Evolutionary conservation across 1,140 invertebrate species (phyloP).

Genomic region (Zelostemma sp.): DNA sequence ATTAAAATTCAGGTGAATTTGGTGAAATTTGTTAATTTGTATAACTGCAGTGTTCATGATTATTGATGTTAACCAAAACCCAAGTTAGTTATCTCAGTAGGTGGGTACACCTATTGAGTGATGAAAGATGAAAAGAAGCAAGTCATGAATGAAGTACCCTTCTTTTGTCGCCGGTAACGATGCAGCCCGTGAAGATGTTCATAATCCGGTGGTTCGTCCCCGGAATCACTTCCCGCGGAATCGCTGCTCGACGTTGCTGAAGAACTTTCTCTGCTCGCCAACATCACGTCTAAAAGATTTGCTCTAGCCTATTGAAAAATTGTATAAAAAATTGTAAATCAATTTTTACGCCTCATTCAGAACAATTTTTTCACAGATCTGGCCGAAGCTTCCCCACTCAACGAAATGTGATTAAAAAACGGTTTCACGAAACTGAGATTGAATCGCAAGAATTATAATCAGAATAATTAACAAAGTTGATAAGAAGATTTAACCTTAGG

Average conservation of each 20-base stretch:
- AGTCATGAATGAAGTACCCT: slow-evolving; percentile 71
- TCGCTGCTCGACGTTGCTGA: slow-evolving; percentile 76
- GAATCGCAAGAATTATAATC: too few relatives aligned
- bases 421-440: too few relatives aligned
- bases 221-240: slow-evolving; percentile 74
- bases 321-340: too few relatives aligned
- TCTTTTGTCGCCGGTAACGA: slow-evolving; percentile 80
- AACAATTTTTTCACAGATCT: too few relatives aligned
- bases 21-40: not conserved
- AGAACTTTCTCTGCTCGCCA: slow-evolving; percentile 78
- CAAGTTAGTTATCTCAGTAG: not conserved
- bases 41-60: not conserved
- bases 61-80: not conserved
- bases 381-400: too few relatives aligned
- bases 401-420: too few relatives aligned
- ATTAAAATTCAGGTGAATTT: not conserved
- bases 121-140: not conserved
- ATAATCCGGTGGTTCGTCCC: slow-evolving; percentile 76
- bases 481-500: slow-evolving; percentile 74
- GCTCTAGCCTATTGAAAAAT: slow-evolving; percentile 76
- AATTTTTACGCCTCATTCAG: too few relatives aligned
- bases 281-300: slow-evolving; percentile 81
- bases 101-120: not conserved
- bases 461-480: too few relatives aligned
- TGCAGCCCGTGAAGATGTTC: slow-evolving; percentile 79